These are phyloP conservation scores for Ailuropoda melanoleuca DNA, from an alignment of 2,113 vertebrate species.

Conservation along the genomic window DNA sequence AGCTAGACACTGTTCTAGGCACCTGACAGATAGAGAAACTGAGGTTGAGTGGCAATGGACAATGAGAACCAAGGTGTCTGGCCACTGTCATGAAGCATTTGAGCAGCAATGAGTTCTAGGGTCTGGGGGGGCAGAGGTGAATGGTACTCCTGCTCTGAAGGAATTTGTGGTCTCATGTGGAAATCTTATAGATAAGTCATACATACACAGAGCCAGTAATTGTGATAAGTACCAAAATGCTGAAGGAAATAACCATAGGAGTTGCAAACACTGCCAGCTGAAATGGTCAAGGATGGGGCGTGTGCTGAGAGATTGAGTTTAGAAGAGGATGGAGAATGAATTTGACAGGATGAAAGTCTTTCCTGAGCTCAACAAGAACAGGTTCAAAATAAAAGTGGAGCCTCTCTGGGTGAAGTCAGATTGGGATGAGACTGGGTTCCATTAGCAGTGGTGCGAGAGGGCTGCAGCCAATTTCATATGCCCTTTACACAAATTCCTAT, in stretches of 20 bases:
- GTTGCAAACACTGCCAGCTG: neutral
- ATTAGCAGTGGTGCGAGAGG: too few relatives aligned
- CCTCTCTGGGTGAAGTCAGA: neutral
- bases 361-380: neutral
- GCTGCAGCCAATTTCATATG: neutral
- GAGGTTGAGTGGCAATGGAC: neutral
- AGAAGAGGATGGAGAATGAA: neutral
- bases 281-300: neutral
- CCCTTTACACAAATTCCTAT: neutral
- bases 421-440: neutral
- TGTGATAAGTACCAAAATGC: neutral
- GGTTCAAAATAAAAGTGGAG: neutral
- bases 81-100: neutral
- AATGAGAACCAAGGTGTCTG: neutral
- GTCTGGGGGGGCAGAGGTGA: neutral
- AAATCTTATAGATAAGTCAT: neutral
- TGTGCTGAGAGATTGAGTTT: neutral
- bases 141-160: neutral
- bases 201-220: neutral
- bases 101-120: neutral
- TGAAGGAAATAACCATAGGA: neutral
- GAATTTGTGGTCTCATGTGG: neutral
- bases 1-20: neutral
- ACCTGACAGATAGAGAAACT: neutral
- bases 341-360: neutral